A percentile compares a stretch with the other conserved stretches of the same genome.
These are phyloP conservation scores for Cephus sareptanus DNA, from an alignment of 2,888 invertebrate genomes.

Conservation along the genomic window DNA sequence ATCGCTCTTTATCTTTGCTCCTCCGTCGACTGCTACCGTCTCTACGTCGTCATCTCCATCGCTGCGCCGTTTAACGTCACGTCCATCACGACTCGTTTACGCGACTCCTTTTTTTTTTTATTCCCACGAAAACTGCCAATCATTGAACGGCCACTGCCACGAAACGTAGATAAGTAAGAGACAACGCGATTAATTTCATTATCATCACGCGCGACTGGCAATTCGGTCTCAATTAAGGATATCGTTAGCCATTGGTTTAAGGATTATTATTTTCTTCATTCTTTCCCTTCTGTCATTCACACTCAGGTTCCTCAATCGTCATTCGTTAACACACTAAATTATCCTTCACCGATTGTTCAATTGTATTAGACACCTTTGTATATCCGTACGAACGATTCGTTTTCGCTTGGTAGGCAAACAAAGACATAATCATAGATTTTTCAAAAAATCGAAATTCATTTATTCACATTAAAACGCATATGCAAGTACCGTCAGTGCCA, in stretches of 20 bases:
- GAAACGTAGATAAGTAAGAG: background rate
- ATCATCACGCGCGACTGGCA: background rate
- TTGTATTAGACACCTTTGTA: background rate
- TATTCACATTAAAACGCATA: background rate
- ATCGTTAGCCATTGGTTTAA: background rate
- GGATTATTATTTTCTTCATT: background rate
- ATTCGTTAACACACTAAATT: background rate
- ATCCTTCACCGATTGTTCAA: background rate
- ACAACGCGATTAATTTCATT: background rate
- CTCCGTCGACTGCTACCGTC: background rate
- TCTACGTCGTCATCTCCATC: constrained; percentile 10
- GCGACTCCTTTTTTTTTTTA: background rate
- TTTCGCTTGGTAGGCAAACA: constrained; percentile 10
- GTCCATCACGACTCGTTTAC: background rate
- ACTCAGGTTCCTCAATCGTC: background rate
- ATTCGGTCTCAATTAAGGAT: background rate
- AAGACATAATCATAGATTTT: constrained; percentile 3
- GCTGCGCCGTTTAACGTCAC: background rate
- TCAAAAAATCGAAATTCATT: background rate
- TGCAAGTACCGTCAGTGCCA: background rate
- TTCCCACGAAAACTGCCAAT: constrained; percentile 6
- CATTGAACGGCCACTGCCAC: constrained; percentile 2
- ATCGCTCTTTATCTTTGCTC: background rate
- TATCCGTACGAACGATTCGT: constrained; percentile 21
- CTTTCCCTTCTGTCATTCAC: background rate